Evolutionary conservation across 2,113 vertebrate species (phyloP), one percentile per base, ranked within the genome.

Genomic region (Amphiprion ocellaris): DNA sequence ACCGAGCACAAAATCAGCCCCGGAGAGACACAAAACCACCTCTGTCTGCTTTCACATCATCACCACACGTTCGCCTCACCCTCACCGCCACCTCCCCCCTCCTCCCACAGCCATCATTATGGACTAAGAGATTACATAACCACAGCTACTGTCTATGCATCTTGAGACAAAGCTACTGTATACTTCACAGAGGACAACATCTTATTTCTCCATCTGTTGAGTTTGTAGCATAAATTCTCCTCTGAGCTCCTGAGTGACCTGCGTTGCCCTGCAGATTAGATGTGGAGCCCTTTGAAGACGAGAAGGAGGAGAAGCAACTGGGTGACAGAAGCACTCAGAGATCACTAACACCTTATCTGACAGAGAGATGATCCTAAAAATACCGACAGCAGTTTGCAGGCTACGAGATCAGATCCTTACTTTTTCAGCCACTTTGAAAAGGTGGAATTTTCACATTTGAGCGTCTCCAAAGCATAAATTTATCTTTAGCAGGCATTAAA

Each of bases 51-150:
- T 37, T 8, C 33, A 15, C 60, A 26, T 17, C 62, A 19, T 8
- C 21, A 8, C 15, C 21, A 28, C 52, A 70, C 37, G 7, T 19
- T 15, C 17, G 1, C 54, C 69, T 6, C 30, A 16, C 28, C 30
- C 37, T 24, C 61, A 49, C 53, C 17, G 24, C 49, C 24, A 1
- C 16, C 23, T 12, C 11, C 17, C 30, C 4, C 46, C 63, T 23
- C 30, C 56, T 2, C 49, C 21, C n/a, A 15, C 50, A 62, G 46
- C 53, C 73, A 10, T 67, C 81, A 74, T 50, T 33, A 74, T 64
- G 54, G 72, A 56, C 70, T 54, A 14, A 60, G 50, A 55, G 71
- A 61, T 92, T 89, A 89, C 71, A 82, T 91, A 89, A 93, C 62
- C 41, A 5, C 53, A 50, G 81, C 52, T 61, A 61, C 72, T 21